Evolutionary conservation across 2,888 invertebrate species (phyloP), one percentile per base, ranked within the genome.

Genomic region (Eupithecia centaureata): DNA sequence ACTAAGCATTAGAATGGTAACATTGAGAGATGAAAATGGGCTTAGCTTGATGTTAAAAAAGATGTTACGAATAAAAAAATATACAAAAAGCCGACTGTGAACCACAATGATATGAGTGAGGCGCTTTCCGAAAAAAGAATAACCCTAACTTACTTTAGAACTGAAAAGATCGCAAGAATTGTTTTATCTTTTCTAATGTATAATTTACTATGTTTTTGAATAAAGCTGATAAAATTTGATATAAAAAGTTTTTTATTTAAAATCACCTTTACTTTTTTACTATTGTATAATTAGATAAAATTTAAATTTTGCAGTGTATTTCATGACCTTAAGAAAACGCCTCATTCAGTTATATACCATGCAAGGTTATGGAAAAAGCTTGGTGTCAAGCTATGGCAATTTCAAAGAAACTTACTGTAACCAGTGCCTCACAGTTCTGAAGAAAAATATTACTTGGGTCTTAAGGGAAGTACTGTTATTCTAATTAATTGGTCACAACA

Each of bases 401-500:
- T 62, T 71, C 8, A 68, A 74, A 70, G 51, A 60, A 76, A 76
- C 76, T 76, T 74, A 76, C 76, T 74, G 71, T 74, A 73, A 10
- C 27, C 27, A 64, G 71, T 69, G 75, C 71, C 63, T 74, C 73
- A 73, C 72, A 72, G 71, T 71, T 76, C 72, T 73, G 73, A 68
- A 73, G 70, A 72, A 74, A 74, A 52, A 65, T 65, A 28, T 47
- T 47, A 68, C 52, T 68, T 65, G 27, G 58, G 61, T 68, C 25
- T 27, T 52, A 52, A 22, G 27, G 27, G n/a, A 56, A 56, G n/a
- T 30, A 56, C 56, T 56, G 30, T n/a, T 30, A 52, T 15, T 52
- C 12, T 54, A 54, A 28, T 28, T 30, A n/a, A 8, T 28, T 57
- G 12, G 12, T 30, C 32, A 57, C 57, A 57, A 57, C 32, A 57